Conservation (phyloP, 23 tunicate species). For the Ascidia mentula region DNA sequence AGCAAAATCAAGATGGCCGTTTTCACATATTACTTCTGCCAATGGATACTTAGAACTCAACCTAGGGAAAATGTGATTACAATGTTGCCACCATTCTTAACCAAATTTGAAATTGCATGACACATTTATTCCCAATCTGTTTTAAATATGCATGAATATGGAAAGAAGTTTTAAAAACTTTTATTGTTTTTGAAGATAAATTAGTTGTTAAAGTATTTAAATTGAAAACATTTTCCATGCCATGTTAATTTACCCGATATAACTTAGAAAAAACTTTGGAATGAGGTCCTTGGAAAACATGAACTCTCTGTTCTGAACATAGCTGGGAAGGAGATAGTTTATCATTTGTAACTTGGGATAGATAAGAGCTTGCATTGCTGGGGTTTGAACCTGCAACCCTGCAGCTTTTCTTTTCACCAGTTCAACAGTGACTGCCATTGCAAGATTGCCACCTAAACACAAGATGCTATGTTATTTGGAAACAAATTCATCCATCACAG, state of each 20-base stretch:
- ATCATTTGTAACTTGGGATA: constrained; percentile 77
- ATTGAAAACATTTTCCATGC: too few relatives aligned
- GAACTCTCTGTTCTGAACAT: constrained; percentile 43
- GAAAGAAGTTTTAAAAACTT: too few relatives aligned
- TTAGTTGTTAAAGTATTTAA: too few relatives aligned
- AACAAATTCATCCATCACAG: too few relatives aligned
- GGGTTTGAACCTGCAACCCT: constrained; percentile 11
- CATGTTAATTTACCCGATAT: constrained; percentile 82
- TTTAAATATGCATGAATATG: too few relatives aligned
- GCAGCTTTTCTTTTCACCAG: constrained; percentile 25
- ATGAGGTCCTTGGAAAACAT: constrained; percentile 20
- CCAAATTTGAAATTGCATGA: too few relatives aligned
- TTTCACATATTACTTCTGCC: constrained; percentile 35
- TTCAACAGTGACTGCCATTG: constrained; percentile 58
- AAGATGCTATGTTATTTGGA: too few relatives aligned
- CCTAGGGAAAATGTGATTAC: neutral
- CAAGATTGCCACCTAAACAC: constrained; percentile 90
- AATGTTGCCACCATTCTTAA: too few relatives aligned
- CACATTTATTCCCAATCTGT: too few relatives aligned
- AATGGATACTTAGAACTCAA: constrained; percentile 30
- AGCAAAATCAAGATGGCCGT: constrained; percentile 46
- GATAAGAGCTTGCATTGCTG: constrained; percentile 73
- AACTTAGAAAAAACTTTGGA: constrained; percentile 54
- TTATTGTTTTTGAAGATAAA: too few relatives aligned
- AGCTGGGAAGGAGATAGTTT: constrained; percentile 60